Base-by-base conservation (phyloP, 2,888 invertebrate species). In the Vesta saturnalis region DNA sequence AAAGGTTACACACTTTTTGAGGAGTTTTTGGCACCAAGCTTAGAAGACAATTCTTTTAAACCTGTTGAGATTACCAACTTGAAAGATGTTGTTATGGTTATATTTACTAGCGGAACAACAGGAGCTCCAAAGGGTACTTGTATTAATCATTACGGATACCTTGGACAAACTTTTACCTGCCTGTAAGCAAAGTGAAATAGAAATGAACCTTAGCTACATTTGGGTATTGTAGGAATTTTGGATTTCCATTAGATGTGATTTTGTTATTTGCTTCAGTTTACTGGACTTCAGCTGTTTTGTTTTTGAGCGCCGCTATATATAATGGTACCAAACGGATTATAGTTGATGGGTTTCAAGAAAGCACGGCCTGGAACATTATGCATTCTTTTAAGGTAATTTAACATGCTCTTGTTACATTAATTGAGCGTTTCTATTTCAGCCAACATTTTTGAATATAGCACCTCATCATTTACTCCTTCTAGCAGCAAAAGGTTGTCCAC, bases 271-370 rank as follows among this genome's bases (percentile, higher is more conserved):
- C 76, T 3, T 74, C 75, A 0, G 70, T 77, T 6, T 80, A 78
- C 55, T 81, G 81, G 81, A 75, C 80, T 23, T 78, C 81, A 4
- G 75, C 74, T 1, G 30, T 71, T 5, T 10, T 78, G 3, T 16
- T 75, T 1, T 52, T 76, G 4, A 59, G 73, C 12, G 59, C 60
- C 19, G 55, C 71, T 2, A 74, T 77, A 21, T n/a, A 75, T 1
- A 55, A 54, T 2, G 81, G 81, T n/a, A 66, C 71, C 23, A 66
- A 69, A 6, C 73, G 76, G 56, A 56, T 82, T n/a, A 19, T 77
- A 3, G 47, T 64, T 4, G 67, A 65, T 14, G 67, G 66, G 15
- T 76, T 77, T 58, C 73, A 77, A 14, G 21, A 19, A 15, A 14
- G 23, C n/a, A 1, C 14, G 5, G 18, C 63, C 18, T 67, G 62